Evolutionary conservation across 2,888 invertebrate genomes (phyloP), one percentile per base, ranked within the genome.

Genomic region (Melinaea menophilus): DNA sequence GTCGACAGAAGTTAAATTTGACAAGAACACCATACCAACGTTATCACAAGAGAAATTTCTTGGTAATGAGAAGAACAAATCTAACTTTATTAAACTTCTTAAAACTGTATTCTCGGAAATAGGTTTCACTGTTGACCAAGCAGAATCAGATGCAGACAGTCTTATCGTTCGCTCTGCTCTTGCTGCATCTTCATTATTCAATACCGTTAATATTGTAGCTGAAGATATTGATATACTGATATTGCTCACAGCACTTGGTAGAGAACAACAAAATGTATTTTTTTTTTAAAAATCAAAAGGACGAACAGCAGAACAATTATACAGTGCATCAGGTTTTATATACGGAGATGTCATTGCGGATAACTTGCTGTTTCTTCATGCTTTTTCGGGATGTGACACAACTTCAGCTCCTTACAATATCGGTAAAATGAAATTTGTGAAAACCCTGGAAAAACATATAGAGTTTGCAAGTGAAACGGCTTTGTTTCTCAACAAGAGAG

Each of bases 281-380:
- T 66, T 68, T 61, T 66, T 35, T 22, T 64, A 68, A 68, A 64
- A 62, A 45, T 61, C 62, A 62, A 66, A 66, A 64, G 66, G 64
- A 54, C 64, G 62, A 41, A 66, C 60, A 64, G 46, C 64, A 51
- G 68, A 54, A 56, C 62, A 68, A 51, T 62, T 64, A 62, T 66
- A 66, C 59, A 4, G 59, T 48, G 34, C 59, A 11, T 61, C 57
- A 58, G 13, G 37, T 57, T 57, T 61, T 61, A 51, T 51, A n/a
- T 48, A 61, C 47, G 56, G 56, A 56, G 47, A 56, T 54, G 48
- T 61, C 55, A 61, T 61, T 37, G 48, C 47, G 35, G 47, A 56
- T 5, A 35, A 35, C 47, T 48, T 56, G 55, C 46, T 56, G 61
- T 61, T 61, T 61, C 35, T 56, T 55, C 56, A 61, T 56, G 61